Evolutionary conservation across 2,888 invertebrate species (phyloP).

Genomic region (Brachylomia viminalis): DNA sequence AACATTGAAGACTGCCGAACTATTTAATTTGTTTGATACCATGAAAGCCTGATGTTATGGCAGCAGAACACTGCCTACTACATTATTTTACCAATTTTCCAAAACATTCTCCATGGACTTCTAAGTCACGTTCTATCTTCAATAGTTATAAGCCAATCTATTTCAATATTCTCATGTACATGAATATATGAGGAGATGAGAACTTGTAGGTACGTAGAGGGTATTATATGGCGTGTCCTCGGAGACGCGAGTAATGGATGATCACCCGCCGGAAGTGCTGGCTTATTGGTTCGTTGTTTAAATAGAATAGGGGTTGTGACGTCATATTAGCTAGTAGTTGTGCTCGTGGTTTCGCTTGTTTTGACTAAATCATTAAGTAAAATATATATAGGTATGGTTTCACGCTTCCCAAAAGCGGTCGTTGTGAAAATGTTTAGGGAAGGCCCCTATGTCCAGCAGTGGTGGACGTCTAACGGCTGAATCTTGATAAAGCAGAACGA

Average conservation of each 20-base stretch:
- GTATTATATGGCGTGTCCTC: slow-evolving; percentile 24
- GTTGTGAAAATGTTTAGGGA: background rate
- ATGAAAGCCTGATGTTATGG: no score
- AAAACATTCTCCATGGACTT: no score
- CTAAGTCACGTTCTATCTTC: background rate
- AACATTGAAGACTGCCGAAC: no score
- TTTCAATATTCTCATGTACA: slow-evolving; percentile 18
- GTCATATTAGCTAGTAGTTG: slow-evolving; percentile 1
- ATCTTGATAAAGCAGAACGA: background rate
- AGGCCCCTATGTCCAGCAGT: no score
- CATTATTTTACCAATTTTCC: background rate
- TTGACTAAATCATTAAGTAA: background rate
- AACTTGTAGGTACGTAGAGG: background rate
- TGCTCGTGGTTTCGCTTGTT: background rate
- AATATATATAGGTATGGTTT: no score
- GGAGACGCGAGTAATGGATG: slow-evolving; percentile 50
- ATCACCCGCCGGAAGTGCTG: slow-evolving; percentile 44
- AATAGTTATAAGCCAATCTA: slow-evolving; percentile 6
- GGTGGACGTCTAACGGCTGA: background rate
- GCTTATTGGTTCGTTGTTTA: slow-evolving; percentile 31
- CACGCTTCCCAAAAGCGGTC: background rate
- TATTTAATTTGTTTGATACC: no score
- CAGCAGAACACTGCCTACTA: background rate
- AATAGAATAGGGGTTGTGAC: slow-evolving; percentile 9
- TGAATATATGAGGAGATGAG: slow-evolving; percentile 6